Percentiles rank a stretch among this genome's conserved stretches.
These are phyloP conservation scores for Syncerus caffer DNA, from an alignment of 2,797 vertebrate genomes.

Conservation along the genomic window DNA sequence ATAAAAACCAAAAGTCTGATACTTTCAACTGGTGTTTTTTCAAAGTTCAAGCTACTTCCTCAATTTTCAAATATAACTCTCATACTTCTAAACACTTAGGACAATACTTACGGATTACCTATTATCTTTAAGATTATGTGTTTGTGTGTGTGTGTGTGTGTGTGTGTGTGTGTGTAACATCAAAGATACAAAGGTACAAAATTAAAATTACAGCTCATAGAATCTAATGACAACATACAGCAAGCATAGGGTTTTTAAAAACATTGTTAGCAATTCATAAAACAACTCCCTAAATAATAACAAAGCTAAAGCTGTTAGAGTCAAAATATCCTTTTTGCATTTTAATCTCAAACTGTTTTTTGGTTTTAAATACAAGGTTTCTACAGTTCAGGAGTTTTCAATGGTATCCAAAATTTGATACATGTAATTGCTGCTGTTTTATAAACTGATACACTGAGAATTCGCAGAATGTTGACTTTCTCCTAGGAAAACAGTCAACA, in stretches of 20 bases:
- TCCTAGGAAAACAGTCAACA: not conserved
- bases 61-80: not conserved
- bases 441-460: not conserved
- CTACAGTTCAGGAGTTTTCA: not conserved
- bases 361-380: not conserved
- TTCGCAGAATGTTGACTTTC: not conserved
- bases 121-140: not conserved
- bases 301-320: not conserved
- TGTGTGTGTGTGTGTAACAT: not conserved
- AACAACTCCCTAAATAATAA: not conserved
- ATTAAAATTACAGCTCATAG: not conserved
- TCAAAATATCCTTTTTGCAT: not conserved
- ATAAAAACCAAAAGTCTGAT: not conserved
- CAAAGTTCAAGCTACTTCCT: not conserved
- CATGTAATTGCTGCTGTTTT: not conserved
- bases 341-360: not conserved
- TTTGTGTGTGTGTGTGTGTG: not conserved
- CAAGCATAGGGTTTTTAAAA: not conserved
- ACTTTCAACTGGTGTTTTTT: not conserved
- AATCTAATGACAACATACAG: not conserved
- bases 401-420: not conserved
- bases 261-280: not conserved
- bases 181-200: not conserved
- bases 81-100: not conserved
- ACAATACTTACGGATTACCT: accelerated